Base-by-base conservation (phyloP, 2,113 vertebrate genomes). In the Elaphurus davidianus region DNA sequence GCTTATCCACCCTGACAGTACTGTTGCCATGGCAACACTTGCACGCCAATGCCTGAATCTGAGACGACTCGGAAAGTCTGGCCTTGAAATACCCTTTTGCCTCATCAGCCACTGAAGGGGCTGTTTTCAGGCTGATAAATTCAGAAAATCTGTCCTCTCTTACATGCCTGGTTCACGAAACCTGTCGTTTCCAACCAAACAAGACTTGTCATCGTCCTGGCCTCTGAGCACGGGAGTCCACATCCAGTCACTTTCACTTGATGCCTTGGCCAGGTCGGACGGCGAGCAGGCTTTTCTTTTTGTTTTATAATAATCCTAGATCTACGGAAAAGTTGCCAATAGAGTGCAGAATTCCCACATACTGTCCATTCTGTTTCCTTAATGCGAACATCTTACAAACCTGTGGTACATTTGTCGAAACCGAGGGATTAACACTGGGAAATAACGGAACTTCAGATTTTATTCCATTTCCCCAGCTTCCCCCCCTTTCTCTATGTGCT, bases 141-240 rank as follows among this genome's bases (percentile, higher is more conserved):
- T n/a, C 28, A 12, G 43, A 8, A 60, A 28, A 19, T 17, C 67
- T 9, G 50, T 8, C 40, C 74, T 33, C 9, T 27, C n/a, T 16
- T 23, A 2, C 2, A 13, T 0, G 9, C 13, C 27, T 7, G 0
- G 6, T 25, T 50, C 17, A 2, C 8, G 21, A 15, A 23, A 3
- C n/a, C 19, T 7, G 6, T 50, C 14, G 10, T 33, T n/a, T 8
- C 67, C 45, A 89, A 6, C 43, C 47, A 57, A 13, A 5, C 14
- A 2, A 43, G 54, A 17, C 1, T 2, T 7, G 6, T 14, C 33
- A 8, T 16, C 1, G 3, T 52, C 33, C 5, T 6, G 33, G 19
- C n/a, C 0, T 17, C 17, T 5, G 2, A 28, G 30, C 78, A 7
- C 52, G 5, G 6, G 52, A 52, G 8, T 50, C 21, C 17, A 21